Conservation (phyloP, 30 jellyfish, hydroid and myxozoan genomes). For the Pelagia noctiluca region DNA sequence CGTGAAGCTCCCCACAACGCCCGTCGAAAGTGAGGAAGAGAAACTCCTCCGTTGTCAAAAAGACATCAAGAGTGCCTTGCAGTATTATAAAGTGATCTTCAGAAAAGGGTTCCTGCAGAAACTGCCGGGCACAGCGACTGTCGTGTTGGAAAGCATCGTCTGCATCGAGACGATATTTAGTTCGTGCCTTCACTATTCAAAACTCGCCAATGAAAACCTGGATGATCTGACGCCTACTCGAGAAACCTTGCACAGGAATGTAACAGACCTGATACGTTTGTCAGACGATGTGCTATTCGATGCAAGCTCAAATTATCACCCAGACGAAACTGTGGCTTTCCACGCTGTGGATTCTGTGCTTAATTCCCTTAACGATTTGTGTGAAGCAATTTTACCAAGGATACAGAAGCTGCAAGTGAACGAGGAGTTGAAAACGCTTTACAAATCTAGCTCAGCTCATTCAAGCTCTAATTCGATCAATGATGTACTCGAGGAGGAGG, state of each 20-base stretch:
- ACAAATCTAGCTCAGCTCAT: constrained; percentile 76
- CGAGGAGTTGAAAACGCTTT: constrained; percentile 82
- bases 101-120: constrained; percentile 87
- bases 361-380: constrained; percentile 73
- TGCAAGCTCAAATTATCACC: constrained; percentile 80
- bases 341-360: constrained; percentile 96
- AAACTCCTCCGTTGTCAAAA: constrained; percentile 77
- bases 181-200: constrained; percentile 74
- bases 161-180: constrained; percentile 84
- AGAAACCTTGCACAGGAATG: constrained; percentile 87
- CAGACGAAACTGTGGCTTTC: constrained; percentile 89
- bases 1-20: constrained; percentile 31
- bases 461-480: constrained; percentile 89
- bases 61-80: constrained; percentile 98
- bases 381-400: constrained; percentile 89
- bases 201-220: constrained; percentile 73
- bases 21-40: constrained; percentile 77
- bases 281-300: constrained; percentile 98
- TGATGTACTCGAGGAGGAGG: constrained; percentile 81
- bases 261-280: constrained; percentile 83
- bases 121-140: constrained; percentile 99
- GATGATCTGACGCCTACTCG: constrained; percentile 80
- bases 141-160: constrained; percentile 90
- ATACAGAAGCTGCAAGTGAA: constrained; percentile 86
- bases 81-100: constrained; percentile 92